Percentiles rank a stretch among this genome's conserved stretches.
phyloP scores from a whole-genome alignment of 2,797 vertebrate genomes.

The Falco novaeseelandiae region DNA sequence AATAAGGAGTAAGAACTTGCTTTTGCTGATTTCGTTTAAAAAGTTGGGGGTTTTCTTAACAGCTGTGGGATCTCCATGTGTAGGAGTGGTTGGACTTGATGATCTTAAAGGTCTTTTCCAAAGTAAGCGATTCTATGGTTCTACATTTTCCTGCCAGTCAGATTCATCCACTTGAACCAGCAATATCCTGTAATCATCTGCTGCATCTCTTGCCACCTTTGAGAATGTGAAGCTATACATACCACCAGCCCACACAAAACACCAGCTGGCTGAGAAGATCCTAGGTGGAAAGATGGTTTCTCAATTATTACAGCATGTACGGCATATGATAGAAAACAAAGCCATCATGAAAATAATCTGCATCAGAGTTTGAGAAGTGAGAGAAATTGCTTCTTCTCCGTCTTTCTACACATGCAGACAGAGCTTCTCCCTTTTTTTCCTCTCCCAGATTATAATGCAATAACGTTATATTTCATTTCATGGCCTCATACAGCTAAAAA shows the following conservation, averaged over 20 bases:
- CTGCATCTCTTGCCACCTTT: background rate
- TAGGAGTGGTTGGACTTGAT: background rate
- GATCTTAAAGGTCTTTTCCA: background rate
- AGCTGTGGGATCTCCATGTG: background rate
- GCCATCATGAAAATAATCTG: background rate
- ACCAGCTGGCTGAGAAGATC: background rate
- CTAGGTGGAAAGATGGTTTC: background rate
- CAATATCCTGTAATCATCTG: background rate
- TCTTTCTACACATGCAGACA: background rate
- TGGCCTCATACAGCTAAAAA: background rate
- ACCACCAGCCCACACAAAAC: background rate
- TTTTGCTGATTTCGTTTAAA: background rate
- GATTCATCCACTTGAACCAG: background rate
- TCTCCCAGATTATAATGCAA: background rate
- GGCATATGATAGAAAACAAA: background rate
- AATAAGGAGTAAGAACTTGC: background rate
- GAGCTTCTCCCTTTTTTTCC: background rate
- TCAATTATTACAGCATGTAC: background rate
- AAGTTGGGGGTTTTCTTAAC: background rate
- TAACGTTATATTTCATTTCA: background rate
- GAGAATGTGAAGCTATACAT: background rate
- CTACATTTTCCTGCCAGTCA: background rate
- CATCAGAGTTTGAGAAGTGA: background rate
- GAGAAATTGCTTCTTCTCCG: background rate
- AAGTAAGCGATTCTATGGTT: background rate